These are phyloP conservation scores for Lates calcarifer DNA, from an alignment of 2,113 vertebrate genomes.

Conservation along the genomic window DNA sequence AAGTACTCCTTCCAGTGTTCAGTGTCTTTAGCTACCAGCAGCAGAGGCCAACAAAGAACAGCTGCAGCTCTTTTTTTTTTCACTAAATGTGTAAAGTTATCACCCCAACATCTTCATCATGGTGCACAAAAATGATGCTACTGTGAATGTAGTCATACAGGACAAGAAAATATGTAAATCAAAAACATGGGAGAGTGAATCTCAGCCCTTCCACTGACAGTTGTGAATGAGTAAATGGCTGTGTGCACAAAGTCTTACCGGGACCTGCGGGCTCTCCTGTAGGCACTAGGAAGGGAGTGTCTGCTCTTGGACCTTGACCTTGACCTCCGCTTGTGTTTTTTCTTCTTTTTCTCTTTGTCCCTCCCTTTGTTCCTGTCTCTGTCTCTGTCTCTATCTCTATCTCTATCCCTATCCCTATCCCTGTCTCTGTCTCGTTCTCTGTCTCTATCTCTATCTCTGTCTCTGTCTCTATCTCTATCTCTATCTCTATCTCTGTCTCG, in stretches of 20 bases:
- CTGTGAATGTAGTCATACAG: not conserved
- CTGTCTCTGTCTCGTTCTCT: not conserved
- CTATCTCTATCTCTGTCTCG: not conserved
- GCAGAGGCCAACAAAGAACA: not conserved
- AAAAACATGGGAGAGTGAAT: conserved; percentile 3
- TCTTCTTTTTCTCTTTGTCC: conserved; percentile 94
- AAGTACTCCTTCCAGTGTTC: not conserved
- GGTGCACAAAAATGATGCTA: not conserved
- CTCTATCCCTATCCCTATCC: conserved; percentile 10
- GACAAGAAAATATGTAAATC: not conserved
- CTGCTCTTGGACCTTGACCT: conserved; percentile 90
- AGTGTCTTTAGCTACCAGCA: not conserved
- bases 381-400: conserved; percentile 40
- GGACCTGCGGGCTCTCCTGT: conserved; percentile 90
- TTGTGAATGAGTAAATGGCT: not conserved
- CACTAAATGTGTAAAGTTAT: not conserved
- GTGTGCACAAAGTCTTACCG: conserved; percentile 82
- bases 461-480: conserved; percentile 7
- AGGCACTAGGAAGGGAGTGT: conserved; percentile 94
- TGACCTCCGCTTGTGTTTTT: conserved; percentile 94
- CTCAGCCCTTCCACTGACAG: not conserved
- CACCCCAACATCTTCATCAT: not conserved
- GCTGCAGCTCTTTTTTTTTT: not conserved
- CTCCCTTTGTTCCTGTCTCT: conserved; percentile 70
- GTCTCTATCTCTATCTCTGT: not conserved